Base-by-base conservation (phyloP, 2,888 invertebrate genomes). In the Eupithecia insigniata region DNA sequence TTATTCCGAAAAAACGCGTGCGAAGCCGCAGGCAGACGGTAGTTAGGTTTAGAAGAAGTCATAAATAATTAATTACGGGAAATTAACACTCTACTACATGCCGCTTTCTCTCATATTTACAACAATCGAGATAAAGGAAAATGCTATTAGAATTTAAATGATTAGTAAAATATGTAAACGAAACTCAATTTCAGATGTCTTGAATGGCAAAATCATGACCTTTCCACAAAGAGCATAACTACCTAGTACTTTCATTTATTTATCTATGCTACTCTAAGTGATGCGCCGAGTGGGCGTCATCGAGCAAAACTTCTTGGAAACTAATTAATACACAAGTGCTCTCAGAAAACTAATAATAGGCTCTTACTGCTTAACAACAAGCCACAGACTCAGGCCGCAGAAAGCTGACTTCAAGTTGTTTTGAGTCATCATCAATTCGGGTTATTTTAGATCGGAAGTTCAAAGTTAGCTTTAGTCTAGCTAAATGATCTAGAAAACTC, bases 291-390 rank as follows among this genome's bases (percentile, higher is more conserved):
- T 73, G 69, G 67, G 70, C 74, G 66, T 65, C 75, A 73, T 73
- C 14, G 34, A 32, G 61, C 70, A 55, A 65, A 75, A 76, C 67
- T 79, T 78, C 79, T 76, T 55, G 43, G 76, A 78, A 79, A 67
- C 66, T 36, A 72, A 76, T 85, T 81, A 83, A 81, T 80, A 83
- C 82, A 69, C 83, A 74, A 74, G 75, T 71, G 71, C 46, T 69
- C 60, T 82, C 81, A 55, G 22, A 14, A 55, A 55, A 55, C 68
- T 30, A 30, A 69, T 26, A 55, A 26, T 55, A 55, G 55, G 5
- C 51, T n/a, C 26, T 55, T 55, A 26, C 55, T 46, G 39, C 70
- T 69, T 73, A 71, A 67, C 68, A 74, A 70, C 72, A 66, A 61
- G 66, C 67, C n/a, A 39, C 64, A 8, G n/a, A n/a, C n/a, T n/a